Conservation (phyloP, 2,888 invertebrate genomes). For the Galerucella pusilla region DNA sequence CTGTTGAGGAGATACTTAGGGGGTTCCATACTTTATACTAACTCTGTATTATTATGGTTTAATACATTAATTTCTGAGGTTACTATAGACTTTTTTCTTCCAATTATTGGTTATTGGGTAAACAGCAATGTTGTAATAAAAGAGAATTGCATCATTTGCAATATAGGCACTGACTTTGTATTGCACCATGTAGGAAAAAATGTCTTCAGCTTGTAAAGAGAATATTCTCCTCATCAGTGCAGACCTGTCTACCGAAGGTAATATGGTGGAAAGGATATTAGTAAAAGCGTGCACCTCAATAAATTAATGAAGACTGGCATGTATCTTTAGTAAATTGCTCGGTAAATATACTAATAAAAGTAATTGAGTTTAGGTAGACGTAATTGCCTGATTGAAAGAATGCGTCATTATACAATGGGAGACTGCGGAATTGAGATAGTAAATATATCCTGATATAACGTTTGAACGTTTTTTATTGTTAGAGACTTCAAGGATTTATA, state of each 20-base stretch:
- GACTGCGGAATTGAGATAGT: neutral
- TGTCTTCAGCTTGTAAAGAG: no score
- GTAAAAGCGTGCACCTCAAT: constrained; percentile 41
- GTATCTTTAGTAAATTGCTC: constrained; percentile 36
- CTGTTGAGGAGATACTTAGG: no score
- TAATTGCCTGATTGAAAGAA: constrained; percentile 2
- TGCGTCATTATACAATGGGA: constrained; percentile 1
- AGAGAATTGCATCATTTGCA: no score
- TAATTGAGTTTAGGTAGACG: constrained; percentile 23
- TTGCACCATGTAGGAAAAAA: no score
- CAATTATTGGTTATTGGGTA: no score
- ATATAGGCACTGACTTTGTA: no score
- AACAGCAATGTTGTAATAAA: no score
- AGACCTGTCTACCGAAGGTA: constrained; percentile 28
- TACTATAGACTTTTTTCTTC: no score
- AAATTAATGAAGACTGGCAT: constrained; percentile 41
- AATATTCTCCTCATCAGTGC: constrained; percentile 11
- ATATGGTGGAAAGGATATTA: constrained; percentile 34
- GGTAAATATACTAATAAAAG: constrained; percentile 34
- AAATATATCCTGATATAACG: neutral
- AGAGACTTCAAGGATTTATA: no score
- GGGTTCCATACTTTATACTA: no score
- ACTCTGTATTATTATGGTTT: no score
- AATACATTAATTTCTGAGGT: no score
- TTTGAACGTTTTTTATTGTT: neutral